These are phyloP conservation scores for Amblyjoppa proteus DNA, from an alignment of 2,888 invertebrate genomes.

Conservation along the genomic window DNA sequence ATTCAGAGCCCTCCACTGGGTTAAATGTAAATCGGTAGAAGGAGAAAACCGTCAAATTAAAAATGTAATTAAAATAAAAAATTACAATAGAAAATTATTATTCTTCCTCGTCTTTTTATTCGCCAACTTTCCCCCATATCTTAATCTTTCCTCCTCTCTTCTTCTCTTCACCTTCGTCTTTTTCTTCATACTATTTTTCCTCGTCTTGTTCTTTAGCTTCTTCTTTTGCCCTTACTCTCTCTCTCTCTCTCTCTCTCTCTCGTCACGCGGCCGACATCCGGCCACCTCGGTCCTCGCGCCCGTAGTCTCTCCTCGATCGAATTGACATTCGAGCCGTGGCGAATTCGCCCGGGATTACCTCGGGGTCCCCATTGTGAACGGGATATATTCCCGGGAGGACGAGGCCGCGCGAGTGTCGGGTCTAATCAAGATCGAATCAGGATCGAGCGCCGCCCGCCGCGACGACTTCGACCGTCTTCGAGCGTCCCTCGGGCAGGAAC, in stretches of 20 bases:
- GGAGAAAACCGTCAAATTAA: too few species aligned
- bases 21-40: too few species aligned
- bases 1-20: too few species aligned
- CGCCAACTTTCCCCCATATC: neutral
- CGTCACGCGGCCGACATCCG: conserved; percentile 28
- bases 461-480: conserved; percentile 5
- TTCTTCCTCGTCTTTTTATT: conserved; percentile 6
- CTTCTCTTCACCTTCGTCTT: neutral
- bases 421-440: conserved; percentile 68
- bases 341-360: conserved; percentile 76
- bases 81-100: too few species aligned
- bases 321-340: conserved; percentile 70
- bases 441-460: conserved; percentile 55
- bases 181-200: neutral
- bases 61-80: too few species aligned
- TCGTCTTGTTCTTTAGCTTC: conserved; percentile 15
- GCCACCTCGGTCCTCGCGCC: conserved; percentile 4
- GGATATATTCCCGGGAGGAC: conserved; percentile 57
- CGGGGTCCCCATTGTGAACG: conserved; percentile 71
- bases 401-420: conserved; percentile 51
- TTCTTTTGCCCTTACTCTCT: conserved; percentile 28
- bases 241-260: neutral
- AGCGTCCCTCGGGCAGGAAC: neutral
- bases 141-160: neutral
- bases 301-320: conserved; percentile 60